Base-by-base conservation (phyloP, 2,888 invertebrate species). In the Chrysopilus asiliformis region DNA sequence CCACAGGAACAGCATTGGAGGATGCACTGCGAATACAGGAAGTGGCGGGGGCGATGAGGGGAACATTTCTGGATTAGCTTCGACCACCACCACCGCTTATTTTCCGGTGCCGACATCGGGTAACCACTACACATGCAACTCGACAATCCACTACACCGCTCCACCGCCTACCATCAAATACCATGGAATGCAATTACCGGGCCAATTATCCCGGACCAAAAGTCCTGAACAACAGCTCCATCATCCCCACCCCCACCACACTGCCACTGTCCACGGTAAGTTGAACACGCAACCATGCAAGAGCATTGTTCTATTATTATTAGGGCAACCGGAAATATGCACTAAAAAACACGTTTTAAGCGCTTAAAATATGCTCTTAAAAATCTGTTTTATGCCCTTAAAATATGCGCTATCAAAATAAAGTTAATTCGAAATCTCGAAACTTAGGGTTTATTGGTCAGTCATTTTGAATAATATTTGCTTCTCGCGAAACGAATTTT, bases 241-340 rank as follows among this genome's bases (percentile, higher is more conserved):
- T 16, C 60, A 58, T 19, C 60, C 59, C 4, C 58, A 59, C 30
- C 58, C 61, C 46, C 64, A 62, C 40, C 64, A 62, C 40, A 62
- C 64, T 10, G 63, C 62, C 19, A 60, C 57, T 8, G 58, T 62
- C 34, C 58, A 60, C 42, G 55, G 62, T 62, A 41, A 60, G 63
- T 56, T 36, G 32, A 26, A n/a, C n/a, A n/a, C n/a, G n/a, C n/a
- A n/a, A n/a, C n/a, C n/a, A n/a, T n/a, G n/a, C n/a, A n/a, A n/a
- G n/a, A n/a, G n/a, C n/a, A n/a, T n/a, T n/a, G n/a, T n/a, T n/a
- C n/a, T n/a, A n/a, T n/a, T n/a, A n/a, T n/a, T n/a, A n/a, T n/a
- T n/a, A n/a, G n/a, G n/a, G n/a, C n/a, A n/a, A n/a, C n/a, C n/a
- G n/a, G n/a, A n/a, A n/a, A n/a, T n/a, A n/a, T n/a, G n/a, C n/a